Base-by-base conservation (phyloP, 2,888 invertebrate genomes). In the Galeruca laticollis region DNA sequence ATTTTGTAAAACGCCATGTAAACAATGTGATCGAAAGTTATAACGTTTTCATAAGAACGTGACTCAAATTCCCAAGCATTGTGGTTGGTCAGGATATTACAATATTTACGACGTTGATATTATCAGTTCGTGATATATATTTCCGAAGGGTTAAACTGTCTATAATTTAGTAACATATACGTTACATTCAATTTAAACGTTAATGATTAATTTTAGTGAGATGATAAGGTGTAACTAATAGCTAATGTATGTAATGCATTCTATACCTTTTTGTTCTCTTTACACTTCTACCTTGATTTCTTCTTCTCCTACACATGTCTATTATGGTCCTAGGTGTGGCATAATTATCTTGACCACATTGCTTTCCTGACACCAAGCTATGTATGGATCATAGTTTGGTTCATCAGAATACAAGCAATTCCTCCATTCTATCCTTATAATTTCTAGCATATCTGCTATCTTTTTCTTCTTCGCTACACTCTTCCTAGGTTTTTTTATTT, bases 21-120 rank as follows among this genome's bases (percentile, higher is more conserved):
- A 81, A 82, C 82, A 82, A 80, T 79, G 78, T 78, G 78, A 79
- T 77, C 76, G 79, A 80, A 81, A 77, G 78, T 81, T 81, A 81
- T 81, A 80, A 79, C 76, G 77, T 79, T 80, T 79, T 79, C 80
- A 80, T 80, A 77, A 78, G 77, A 79, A 79, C 81, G 81, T 82
- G 82, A 82, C 81, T 80, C 73, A 79, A 80, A 80, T 79, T 74
- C 77, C 74, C 71, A 70, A 71, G 77, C 77, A 77, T 79, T 80
- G 78, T 74, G 77, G 79, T 72, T 76, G 79, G 81, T 79, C 79
- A 78, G 77, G 78, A 66, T 64, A 70, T 60, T 67, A 65, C 52
- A 66, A 67, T 73, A 73, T 73, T 73, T 73, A 69, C 37, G 59
- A 68, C 60, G 47, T n/a, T 35, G 49, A 69, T 67, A 64, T 47